Evolutionary conservation across 2,888 invertebrate genomes (phyloP), one percentile per base, ranked within the genome.

Genomic region (Trachelus stipa): DNA sequence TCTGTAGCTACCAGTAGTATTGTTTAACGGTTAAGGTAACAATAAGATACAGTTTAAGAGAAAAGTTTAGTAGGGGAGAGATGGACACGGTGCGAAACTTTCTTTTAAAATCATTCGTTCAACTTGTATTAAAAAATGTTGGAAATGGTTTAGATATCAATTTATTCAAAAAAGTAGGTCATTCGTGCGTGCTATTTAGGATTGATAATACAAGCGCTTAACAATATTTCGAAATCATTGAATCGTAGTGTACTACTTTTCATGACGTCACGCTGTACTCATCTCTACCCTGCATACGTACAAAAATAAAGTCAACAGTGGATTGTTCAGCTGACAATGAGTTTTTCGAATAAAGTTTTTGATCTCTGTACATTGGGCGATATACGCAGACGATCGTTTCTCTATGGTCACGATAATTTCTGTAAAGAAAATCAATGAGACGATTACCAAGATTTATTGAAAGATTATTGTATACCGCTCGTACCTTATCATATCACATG

Each of bases 221-320:
- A 12, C 37, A 15, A 4, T 37, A 4, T 15, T 37, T 37, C 4
- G 12, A 1, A 37, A 15, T 37, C 12, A 4, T 12, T 15, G 12
- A 37, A 37, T 12, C 37, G 37, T 15, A 12, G 15, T 15, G 4
- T 4, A 12, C 4, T 37, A 37, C 4, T 37, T 1, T 37, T 15
- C 37, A 4, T 12, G 37, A 37, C 37, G 37, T 12, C 37, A 37
- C 37, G 1, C 37, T 15, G 37, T 15, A 34, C 34, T 31, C 90
- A 86, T 92, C 88, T 92, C 92, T 85, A 85, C 93, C 91, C 88
- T 92, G 92, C 92, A 93, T 92, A 92, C 92, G 89, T 93, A 93
- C 87, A 75, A 71, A 85, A 93, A 85, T 92, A 92, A 85, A 91
- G 90, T 79, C 92, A 92, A 82, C 92, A 93, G 83, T 56, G 56